Base-by-base conservation (phyloP, 2,888 invertebrate genomes). In the Zaprionus bogoriensis region DNA sequence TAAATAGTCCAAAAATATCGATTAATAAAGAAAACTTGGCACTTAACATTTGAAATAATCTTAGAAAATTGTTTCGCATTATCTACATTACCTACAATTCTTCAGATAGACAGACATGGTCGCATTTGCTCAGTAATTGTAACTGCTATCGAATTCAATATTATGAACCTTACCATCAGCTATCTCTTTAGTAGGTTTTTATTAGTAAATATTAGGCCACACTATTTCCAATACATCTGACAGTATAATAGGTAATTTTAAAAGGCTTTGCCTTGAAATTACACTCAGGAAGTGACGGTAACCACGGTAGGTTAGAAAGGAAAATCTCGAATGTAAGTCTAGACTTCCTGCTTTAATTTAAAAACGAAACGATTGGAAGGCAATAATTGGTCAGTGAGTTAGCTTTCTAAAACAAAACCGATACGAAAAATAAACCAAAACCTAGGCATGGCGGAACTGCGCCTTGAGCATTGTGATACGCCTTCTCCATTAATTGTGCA, bases 231-330 rank as follows among this genome's bases (percentile, higher is more conserved):
- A n/a, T n/a, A n/a, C n/a, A n/a, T n/a, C n/a, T n/a, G n/a, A n/a
- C n/a, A 17, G 10, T 27, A 3, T 23, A n/a, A 42, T 36, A 10
- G 12, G 36, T 10, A 7, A 41, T 41, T 10, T 23, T 14, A 23
- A 20, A 9, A 38, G 4, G 36, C 52, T 52, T 67, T 45, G 48
- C 30, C 41, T 20, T 50, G 47, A 30, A 39, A 42, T 53, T 47
- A 51, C 36, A 58, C 46, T 36, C 64, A 62, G 77, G 80, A 83
- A 83, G 62, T 72, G 53, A 65, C 39, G 42, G 58, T 45, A 54
- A 41, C 52, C 7, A 23, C 44, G 19, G 17, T 47, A 25, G 50
- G 63, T 81, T 84, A 58, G 72, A 84, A 84, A 79, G 84, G 65
- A 68, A 83, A 71, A 61, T 63, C 52, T 38, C 39, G 50, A 46